Base-by-base conservation (phyloP, 2,888 invertebrate genomes). In the Heliconius aoede region DNA sequence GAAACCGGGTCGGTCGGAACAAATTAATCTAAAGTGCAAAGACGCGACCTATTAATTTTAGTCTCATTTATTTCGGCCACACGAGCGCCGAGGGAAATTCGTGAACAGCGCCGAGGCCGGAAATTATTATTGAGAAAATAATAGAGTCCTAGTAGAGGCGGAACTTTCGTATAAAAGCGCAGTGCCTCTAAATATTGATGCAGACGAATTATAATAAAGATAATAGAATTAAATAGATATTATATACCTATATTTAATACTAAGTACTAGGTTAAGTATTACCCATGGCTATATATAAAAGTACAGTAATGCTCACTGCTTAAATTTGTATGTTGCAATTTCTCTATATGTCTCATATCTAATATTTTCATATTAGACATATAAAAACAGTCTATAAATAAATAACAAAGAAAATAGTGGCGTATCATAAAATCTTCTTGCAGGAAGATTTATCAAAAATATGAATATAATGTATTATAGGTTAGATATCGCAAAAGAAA, bases 1-100 rank as follows among this genome's bases (percentile, higher is more conserved):
- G 30, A 55, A 72, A 65, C 55, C 75, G 64, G 72, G 40, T 76
- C 75, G 64, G 71, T 76, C 71, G 58, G 62, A 76, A 64, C 75
- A 58, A 76, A 76, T 76, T 76, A 76, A 76, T 76, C 75, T 76
- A 30, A 76, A 72, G 75, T 72, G 75, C 71, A 76, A 76, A 65
- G 71, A 72, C 71, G 28, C 71, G 55, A 71, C 64, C 64, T 64
- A 76, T 72, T 76, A 71, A 76, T 64, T 76, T 58, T 24, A 69
- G 51, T 65, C 58, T 75, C 75, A 62, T 62, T 75, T 75, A 75
- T 75, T 75, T 75, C 51, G 69, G 62, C 62, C 69, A 51, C 69
- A 69, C 69, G 30, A 64, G 51, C 71, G 75, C n/a, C 75, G 62
- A 28, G 75, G 75, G 75, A 76, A 76, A 74, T 74, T 32, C 30